Evolutionary conservation across 2,797 vertebrate genomes (phyloP), one percentile per base, ranked within the genome.

Genomic region (Odontamblyopus lacepedii): DNA sequence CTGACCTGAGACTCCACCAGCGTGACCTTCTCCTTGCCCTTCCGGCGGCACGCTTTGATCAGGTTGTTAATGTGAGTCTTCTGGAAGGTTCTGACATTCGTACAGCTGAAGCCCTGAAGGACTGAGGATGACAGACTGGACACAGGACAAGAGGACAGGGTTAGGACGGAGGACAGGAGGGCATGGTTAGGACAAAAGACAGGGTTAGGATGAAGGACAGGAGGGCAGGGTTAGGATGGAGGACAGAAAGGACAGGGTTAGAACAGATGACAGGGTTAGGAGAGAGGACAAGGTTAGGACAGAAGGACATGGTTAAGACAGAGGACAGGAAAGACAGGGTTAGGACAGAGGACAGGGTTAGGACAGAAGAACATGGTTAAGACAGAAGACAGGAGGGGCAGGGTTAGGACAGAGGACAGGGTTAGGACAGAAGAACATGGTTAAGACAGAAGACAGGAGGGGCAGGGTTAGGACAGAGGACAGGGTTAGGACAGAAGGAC

Each of bases 101-200:
- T 92, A 72, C 93, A 93, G 0, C 89, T 92, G 84, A 94, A 94
- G 5, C 94, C 94, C 87, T 94, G 93, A 53, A 94, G 84, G 61
- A 93, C 78, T 30, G 80, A 80, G 32, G 92, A 91, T 0, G 94
- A 92, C 70, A 94, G 74, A 60, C 94, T 94, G 50, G 62, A 70
- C 27, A 7, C 0, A 16, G 6, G 55, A 60, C 57, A 84, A 15
- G 11, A n/a, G 12, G 62, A 1, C 55, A 56, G 55, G 15, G 19
- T 56, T n/a, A 56, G 57, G 12, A 30, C 55, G 11, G 2, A 9
- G 9, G 38, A 41, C 38, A 41, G 9, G 38, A 41, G 38, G 38
- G 9, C 38, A 26, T 1, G 55, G 19, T 56, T 9, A 2, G 9
- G 0, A 23, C 23, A 23, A 1, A 23, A 0, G 38, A 41, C 38